A percentile compares a stretch with the other conserved stretches of the same genome.
These are phyloP conservation scores for Emberiza fucata DNA, from an alignment of 2,113 vertebrate genomes.

Conservation along the genomic window DNA sequence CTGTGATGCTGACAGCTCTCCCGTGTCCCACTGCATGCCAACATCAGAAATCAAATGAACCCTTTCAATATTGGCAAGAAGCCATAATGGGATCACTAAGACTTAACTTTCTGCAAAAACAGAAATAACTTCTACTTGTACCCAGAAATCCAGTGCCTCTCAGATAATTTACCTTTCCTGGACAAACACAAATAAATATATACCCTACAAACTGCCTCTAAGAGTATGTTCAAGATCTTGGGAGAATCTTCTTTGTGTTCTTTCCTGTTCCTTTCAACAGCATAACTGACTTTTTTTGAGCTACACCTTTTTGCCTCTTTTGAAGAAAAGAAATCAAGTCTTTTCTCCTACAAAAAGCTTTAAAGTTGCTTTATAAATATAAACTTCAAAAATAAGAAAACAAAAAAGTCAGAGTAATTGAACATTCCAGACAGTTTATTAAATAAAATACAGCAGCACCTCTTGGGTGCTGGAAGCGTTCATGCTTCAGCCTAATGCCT, in stretches of 20 bases:
- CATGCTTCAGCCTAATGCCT: background rate
- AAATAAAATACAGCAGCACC: constrained; percentile 25
- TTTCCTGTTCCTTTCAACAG: background rate
- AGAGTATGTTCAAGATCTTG: background rate
- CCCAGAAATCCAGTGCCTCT: background rate
- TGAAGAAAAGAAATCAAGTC: background rate
- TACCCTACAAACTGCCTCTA: background rate
- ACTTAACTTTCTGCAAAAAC: background rate
- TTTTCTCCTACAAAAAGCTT: background rate
- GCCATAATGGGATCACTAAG: background rate
- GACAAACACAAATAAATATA: background rate
- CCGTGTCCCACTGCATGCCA: background rate
- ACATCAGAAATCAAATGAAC: background rate
- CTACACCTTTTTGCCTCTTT: background rate
- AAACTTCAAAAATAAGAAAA: constrained; percentile 3
- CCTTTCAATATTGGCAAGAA: background rate
- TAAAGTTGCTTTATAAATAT: background rate
- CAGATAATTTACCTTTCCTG: background rate
- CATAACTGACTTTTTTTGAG: background rate
- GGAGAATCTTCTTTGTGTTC: background rate
- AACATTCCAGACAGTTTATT: background rate
- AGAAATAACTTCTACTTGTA: background rate
- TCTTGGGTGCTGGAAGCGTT: constrained; percentile 36
- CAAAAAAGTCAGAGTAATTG: background rate
- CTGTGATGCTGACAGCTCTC: background rate